Evolutionary conservation across 2,888 invertebrate genomes (phyloP).

Genomic region (Oxyteleia sp.): DNA sequence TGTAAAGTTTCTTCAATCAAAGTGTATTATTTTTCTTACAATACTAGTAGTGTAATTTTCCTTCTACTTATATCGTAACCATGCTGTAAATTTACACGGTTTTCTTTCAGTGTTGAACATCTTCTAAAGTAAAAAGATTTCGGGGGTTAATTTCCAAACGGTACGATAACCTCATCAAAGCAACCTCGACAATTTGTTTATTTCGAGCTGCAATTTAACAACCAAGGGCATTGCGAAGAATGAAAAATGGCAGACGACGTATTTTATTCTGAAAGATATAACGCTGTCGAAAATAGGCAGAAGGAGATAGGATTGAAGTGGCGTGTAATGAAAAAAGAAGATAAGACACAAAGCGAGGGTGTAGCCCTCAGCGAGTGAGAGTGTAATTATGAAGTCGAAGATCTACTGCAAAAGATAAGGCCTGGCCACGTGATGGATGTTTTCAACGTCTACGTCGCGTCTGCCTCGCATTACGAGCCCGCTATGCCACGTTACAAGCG

Average conservation of each 20-base stretch:
- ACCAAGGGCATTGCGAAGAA: conserved; percentile 53
- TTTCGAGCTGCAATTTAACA: conserved; percentile 54
- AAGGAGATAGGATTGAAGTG: conserved; percentile 69
- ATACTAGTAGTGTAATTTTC: too few relatives aligned
- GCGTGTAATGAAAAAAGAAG: conserved; percentile 73
- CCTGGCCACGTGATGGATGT: conserved; percentile 86
- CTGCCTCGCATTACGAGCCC: conserved; percentile 85
- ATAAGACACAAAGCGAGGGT: conserved; percentile 72
- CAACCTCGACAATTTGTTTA: conserved; percentile 46
- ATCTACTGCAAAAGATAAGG: conserved; percentile 85
- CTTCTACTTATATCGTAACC: too few relatives aligned
- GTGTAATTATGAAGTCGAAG: conserved; percentile 87
- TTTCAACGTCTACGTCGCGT: conserved; percentile 87
- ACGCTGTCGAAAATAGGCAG: conserved; percentile 68
- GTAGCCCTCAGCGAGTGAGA: conserved; percentile 80
- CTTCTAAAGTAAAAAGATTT: conserved; percentile 18
- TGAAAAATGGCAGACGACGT: conserved; percentile 68
- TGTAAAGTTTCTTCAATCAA: too few relatives aligned
- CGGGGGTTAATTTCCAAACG: conserved; percentile 8
- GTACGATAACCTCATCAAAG: conserved; percentile 56
- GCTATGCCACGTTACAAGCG: conserved; percentile 68
- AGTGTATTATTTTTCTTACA: too few relatives aligned
- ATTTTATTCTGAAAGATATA: conserved; percentile 67
- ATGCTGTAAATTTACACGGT: too few relatives aligned
- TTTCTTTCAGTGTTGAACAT: too few relatives aligned